Conservation (phyloP, 1,140 invertebrate species). For the Anadara kagoshimensis region DNA sequence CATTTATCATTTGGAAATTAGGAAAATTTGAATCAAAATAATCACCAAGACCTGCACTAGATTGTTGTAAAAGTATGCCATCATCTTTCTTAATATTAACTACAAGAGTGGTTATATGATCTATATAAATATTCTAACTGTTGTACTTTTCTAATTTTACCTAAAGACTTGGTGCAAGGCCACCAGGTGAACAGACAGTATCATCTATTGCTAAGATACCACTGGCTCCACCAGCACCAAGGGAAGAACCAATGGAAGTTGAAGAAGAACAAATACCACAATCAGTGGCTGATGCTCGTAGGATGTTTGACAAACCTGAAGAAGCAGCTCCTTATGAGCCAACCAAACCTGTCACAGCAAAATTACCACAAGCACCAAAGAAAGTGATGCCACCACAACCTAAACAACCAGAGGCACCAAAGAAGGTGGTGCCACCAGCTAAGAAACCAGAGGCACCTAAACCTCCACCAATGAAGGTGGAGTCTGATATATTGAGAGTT, state of each 20-base stretch:
- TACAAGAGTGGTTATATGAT: not conserved
- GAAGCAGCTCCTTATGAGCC: constrained; percentile 11
- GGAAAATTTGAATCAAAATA: too few species aligned
- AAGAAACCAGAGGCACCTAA: not conserved
- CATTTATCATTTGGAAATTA: too few species aligned
- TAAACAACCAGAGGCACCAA: not conserved
- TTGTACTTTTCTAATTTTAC: not conserved
- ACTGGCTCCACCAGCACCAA: constrained; percentile 5
- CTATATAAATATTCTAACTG: not conserved
- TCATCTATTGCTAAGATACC: constrained; percentile 11
- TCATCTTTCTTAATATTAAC: too few species aligned
- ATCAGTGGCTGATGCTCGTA: constrained; percentile 40
- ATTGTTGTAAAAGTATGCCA: too few species aligned
- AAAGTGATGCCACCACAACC: not conserved
- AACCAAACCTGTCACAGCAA: constrained; percentile 6
- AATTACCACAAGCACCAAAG: constrained; percentile 3
- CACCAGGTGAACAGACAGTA: constrained; percentile 15
- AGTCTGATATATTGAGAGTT: constrained; percentile 19
- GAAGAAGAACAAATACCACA: constrained; percentile 38
- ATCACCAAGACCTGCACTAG: too few species aligned
- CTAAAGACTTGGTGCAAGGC: constrained; percentile 31
- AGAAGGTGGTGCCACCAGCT: not conserved
- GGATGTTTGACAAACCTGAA: constrained; percentile 37
- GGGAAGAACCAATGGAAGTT: constrained; percentile 36
- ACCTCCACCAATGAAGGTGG: not conserved